phyloP scores from a whole-genome alignment of 2,113 vertebrate species.

The Zapornia atra region DNA sequence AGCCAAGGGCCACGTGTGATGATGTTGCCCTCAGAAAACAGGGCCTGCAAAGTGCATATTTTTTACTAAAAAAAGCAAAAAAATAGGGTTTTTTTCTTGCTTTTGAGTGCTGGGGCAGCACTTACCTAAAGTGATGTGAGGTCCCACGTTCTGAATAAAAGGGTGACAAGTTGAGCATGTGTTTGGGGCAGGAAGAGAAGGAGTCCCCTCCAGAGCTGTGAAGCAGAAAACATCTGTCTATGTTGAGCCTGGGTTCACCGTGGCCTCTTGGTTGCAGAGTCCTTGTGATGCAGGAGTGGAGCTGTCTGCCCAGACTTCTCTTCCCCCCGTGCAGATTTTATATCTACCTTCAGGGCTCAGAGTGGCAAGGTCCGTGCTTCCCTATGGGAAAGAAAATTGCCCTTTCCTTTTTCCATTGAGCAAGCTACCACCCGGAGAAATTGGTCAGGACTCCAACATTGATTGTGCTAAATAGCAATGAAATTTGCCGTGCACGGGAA shows the following conservation, averaged over 20 bases:
- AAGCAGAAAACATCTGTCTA: background rate
- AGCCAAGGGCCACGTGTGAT: background rate
- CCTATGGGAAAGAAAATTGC: background rate
- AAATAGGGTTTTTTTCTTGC: background rate
- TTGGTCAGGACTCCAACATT: background rate
- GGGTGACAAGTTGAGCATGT: background rate
- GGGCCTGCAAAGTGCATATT: accelerated
- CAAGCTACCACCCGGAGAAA: background rate
- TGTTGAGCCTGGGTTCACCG: accelerated
- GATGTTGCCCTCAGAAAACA: background rate
- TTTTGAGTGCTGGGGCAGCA: background rate
- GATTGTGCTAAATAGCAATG: slow-evolving; percentile 9
- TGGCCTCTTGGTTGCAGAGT: background rate
- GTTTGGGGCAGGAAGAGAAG: background rate
- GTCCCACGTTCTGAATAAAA: background rate
- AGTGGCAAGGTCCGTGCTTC: background rate
- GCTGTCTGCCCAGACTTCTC: background rate
- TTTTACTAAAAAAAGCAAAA: background rate
- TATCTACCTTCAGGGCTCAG: background rate
- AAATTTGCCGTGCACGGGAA: background rate
- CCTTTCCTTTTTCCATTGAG: background rate
- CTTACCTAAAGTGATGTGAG: background rate
- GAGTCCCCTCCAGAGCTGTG: background rate
- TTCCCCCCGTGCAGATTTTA: background rate
- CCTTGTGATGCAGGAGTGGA: background rate